Evolutionary conservation across 2,113 vertebrate genomes (phyloP).

Genomic region (Gorsachius goisagi): DNA sequence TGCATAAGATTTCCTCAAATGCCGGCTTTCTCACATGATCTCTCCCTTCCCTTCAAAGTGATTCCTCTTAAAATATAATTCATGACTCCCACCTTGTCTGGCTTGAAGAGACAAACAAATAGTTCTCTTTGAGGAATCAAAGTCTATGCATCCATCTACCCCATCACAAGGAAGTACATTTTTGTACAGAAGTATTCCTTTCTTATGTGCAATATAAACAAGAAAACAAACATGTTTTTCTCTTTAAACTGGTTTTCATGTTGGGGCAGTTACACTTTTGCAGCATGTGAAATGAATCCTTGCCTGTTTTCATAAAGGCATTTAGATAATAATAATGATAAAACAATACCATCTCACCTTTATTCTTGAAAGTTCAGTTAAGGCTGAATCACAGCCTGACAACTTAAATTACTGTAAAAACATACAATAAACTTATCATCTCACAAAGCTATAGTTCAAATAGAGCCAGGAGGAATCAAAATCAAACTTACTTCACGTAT

Average conservation of each 20-base stretch:
- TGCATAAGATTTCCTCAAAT: not conserved
- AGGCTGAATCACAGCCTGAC: not conserved
- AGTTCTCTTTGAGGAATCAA: not conserved
- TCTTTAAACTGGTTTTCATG: not conserved
- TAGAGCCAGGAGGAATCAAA: not conserved
- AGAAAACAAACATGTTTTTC: not conserved
- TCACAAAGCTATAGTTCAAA: not conserved
- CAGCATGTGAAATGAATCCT: not conserved
- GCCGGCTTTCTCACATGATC: not conserved
- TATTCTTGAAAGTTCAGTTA: not conserved
- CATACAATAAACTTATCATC: not conserved
- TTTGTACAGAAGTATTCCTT: not conserved
- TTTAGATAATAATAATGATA: not conserved
- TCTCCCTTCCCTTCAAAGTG: not conserved
- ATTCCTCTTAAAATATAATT: not conserved
- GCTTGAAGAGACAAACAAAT: not conserved
- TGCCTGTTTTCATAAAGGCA: not conserved
- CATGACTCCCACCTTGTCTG: not conserved
- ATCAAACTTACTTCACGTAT: not conserved
- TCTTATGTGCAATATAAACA: not conserved
- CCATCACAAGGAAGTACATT: not conserved
- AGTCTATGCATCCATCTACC: not conserved
- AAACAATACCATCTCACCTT: not conserved
- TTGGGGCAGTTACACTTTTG: not conserved
- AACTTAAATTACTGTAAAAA: not conserved